Evolutionary conservation across 2,888 invertebrate species (phyloP), one percentile per base, ranked within the genome.

Genomic region (Andricus quercusramuli): DNA sequence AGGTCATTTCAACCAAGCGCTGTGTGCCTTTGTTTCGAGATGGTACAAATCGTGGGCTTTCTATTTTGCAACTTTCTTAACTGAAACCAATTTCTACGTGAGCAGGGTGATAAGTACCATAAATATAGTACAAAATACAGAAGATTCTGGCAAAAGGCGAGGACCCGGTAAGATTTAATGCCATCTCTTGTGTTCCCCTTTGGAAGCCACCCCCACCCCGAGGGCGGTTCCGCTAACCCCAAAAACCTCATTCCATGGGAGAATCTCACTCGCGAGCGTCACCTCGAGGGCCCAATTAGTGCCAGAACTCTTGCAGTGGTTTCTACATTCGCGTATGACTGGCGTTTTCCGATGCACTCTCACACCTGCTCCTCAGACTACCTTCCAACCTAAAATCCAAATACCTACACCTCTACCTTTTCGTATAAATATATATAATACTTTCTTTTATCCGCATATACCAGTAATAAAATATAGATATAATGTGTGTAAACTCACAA

Each of bases 201-300:
- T 74, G 37, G 44, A 41, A 13, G 44, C 66, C 37, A 47, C 64
- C 59, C 44, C 83, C 62, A 78, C 65, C 70, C 80, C 76, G 78
- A 59, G 79, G 80, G 78, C 82, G 78, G 78, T 83, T 83, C 80
- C 83, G 78, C 29, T 83, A 82, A 83, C 84, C 84, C 84, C 86
- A 83, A 86, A 87, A 86, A 85, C 86, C 85, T 84, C 85, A 78
- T 83, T 81, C 79, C 79, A 79, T 77, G 82, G 84, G 79, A 85
- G 85, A 83, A 84, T 85, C 85, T 78, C 74, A 79, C 86, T 84
- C 85, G 84, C 82, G 87, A 87, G 90, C 89, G 90, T 90, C 90
- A 92, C 91, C 92, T 92, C 91, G 92, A 92, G 92, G 92, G 92
- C 90, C 92, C 92, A 92, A 92, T 92, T 92, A 92, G 92, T 90